Conservation (phyloP, 1,140 invertebrate genomes). For the Hyphantria cunea region DNA sequence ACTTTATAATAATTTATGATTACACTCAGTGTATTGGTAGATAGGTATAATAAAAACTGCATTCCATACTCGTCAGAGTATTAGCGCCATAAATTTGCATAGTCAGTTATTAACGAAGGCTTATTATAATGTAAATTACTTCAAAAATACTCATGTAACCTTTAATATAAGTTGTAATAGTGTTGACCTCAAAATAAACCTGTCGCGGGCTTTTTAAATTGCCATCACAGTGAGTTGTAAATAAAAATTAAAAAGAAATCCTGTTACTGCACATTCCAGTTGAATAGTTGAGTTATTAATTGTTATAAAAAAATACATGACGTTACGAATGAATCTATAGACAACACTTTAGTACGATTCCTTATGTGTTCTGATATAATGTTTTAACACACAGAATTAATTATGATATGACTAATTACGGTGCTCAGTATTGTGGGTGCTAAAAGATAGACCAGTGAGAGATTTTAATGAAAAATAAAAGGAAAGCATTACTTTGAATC, state of each 20-base stretch:
- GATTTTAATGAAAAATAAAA: too few species aligned
- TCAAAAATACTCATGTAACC: constrained; percentile 1
- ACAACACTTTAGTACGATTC: too few species aligned
- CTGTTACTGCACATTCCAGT: constrained; percentile 24
- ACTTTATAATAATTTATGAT: neutral
- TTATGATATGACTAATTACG: too few species aligned
- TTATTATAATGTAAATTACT: constrained; percentile 16
- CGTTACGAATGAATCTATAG: too few species aligned
- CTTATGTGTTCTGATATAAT: too few species aligned
- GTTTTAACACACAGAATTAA: neutral
- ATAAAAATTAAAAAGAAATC: constrained; percentile 13
- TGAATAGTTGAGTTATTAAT: neutral
- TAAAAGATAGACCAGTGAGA: too few species aligned
- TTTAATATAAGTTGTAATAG: constrained; percentile 16
- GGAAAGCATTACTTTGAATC: too few species aligned
- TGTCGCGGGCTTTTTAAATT: constrained; percentile 3
- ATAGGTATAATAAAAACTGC: neutral
- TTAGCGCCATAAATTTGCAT: constrained; percentile 9
- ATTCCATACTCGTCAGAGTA: neutral
- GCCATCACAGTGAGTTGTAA: neutral
- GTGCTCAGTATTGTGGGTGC: too few species aligned
- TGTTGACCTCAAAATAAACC: constrained; percentile 20
- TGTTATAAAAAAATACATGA: too few species aligned
- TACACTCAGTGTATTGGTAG: neutral
- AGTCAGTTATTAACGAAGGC: constrained; percentile 12